These are phyloP conservation scores for Tetheella fluctuosa DNA, from an alignment of 2,888 invertebrate genomes.

Conservation along the genomic window DNA sequence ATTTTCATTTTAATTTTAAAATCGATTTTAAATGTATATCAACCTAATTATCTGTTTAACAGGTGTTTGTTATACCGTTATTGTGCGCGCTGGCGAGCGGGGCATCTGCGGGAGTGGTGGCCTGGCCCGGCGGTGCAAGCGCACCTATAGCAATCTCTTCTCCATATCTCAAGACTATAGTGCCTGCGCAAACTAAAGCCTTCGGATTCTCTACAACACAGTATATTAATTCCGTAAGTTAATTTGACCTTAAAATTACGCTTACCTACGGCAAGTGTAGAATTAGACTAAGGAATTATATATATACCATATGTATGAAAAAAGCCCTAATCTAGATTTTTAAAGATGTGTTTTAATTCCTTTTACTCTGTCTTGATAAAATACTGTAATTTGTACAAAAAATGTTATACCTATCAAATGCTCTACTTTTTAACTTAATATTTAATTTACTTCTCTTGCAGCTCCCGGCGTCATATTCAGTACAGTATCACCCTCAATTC, in stretches of 20 bases:
- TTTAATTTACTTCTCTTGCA: conserved; percentile 39
- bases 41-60: conserved; percentile 20
- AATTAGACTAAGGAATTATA: no score
- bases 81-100: conserved; percentile 50
- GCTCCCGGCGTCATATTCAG: conserved; percentile 57
- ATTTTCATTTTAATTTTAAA: no score
- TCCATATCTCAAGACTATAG: conserved; percentile 47
- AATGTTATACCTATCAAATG: no score
- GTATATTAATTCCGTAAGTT: conserved; percentile 69
- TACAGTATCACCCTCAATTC: conserved; percentile 58
- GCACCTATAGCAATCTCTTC: conserved; percentile 22
- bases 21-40: not conserved
- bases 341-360: no score
- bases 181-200: conserved; percentile 60
- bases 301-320: no score
- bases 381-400: no score
- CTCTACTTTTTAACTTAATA: not conserved
- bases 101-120: conserved; percentile 44
- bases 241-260: not conserved
- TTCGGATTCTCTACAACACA: conserved; percentile 70
- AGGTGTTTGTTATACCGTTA: conserved; percentile 55
- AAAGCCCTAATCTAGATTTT: no score
- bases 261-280: no score
- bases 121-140: conserved; percentile 55
- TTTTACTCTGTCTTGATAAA: no score